A percentile compares a stretch with the other conserved stretches of the same genome.
Conservation (phyloP, 2,113 vertebrate genomes). For the Trematomus loennbergii region DNA sequence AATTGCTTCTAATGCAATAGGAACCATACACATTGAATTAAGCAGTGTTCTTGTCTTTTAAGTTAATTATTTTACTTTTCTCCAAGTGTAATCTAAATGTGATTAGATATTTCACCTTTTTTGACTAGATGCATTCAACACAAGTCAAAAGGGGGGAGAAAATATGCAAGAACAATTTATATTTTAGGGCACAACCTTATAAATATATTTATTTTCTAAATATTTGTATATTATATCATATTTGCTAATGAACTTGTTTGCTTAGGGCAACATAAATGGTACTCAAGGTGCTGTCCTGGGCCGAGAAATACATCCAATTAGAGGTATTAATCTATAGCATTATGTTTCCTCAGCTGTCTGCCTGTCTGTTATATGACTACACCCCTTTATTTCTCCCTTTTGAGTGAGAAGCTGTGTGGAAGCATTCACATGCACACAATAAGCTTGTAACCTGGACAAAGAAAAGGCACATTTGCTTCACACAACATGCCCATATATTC, state of each 20-base stretch:
- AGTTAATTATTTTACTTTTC: not conserved
- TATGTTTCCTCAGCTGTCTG: conserved; percentile 58
- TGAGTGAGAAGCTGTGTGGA: not conserved
- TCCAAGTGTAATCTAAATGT: not conserved
- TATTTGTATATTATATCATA: no score
- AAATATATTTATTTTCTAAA: no score
- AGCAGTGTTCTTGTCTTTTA: not conserved
- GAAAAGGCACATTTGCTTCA: not conserved
- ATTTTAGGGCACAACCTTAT: not conserved
- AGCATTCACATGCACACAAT: not conserved
- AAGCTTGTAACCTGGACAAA: conserved; percentile 6
- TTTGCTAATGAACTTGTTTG: no score
- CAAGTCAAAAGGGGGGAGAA: not conserved
- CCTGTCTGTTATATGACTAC: conserved; percentile 59
- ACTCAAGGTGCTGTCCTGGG: not conserved
- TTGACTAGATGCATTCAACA: not conserved
- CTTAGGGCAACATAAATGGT: no score
- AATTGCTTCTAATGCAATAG: not conserved
- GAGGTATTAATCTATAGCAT: conserved; percentile 64
- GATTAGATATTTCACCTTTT: not conserved
- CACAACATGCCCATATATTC: not conserved
- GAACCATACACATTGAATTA: not conserved
- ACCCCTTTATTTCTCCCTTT: not conserved
- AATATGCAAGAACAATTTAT: not conserved
- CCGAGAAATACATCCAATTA: conserved; percentile 42